Percentiles rank a stretch among this genome's conserved stretches.
phyloP scores from a whole-genome alignment of 1,140 invertebrate species.

The Bradynema listronoti region DNA sequence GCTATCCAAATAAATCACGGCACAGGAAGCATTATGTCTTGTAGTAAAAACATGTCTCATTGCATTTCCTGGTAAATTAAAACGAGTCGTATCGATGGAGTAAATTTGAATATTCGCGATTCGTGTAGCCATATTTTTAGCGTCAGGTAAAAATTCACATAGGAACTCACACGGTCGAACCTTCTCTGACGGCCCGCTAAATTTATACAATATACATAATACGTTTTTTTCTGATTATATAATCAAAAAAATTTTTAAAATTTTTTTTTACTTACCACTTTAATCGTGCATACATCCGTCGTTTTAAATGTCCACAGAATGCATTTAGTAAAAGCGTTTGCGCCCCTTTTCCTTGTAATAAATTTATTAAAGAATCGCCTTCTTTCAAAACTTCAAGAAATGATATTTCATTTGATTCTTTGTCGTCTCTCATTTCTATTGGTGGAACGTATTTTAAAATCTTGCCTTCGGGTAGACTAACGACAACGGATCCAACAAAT shows the following conservation, averaged over 20 bases:
- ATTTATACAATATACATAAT: no score
- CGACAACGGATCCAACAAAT: slow-evolving; percentile 12
- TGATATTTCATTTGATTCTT: background rate
- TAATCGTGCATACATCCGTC: slow-evolving; percentile 48
- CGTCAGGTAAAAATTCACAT: slow-evolving; percentile 23
- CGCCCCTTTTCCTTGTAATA: slow-evolving; percentile 42
- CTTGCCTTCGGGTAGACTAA: slow-evolving; percentile 6
- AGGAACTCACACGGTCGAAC: slow-evolving; percentile 33
- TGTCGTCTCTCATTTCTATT: background rate
- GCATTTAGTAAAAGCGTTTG: slow-evolving; percentile 45
- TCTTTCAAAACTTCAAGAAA: slow-evolving; percentile 9
- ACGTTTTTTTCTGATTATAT: slow-evolving; percentile 5
- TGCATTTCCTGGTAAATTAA: slow-evolving; percentile 14
- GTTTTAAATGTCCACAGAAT: slow-evolving; percentile 40
- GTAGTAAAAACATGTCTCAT: slow-evolving; percentile 32
- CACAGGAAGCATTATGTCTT: slow-evolving; percentile 41
- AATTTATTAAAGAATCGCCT: slow-evolving; percentile 23
- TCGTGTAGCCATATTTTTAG: slow-evolving; percentile 18
- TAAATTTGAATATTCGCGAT: slow-evolving; percentile 32
- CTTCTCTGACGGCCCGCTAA: background rate
- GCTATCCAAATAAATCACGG: slow-evolving; percentile 43
- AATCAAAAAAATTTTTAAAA: slow-evolving; percentile 4
- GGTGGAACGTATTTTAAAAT: background rate
- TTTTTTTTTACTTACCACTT: slow-evolving; percentile 37
- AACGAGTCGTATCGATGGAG: slow-evolving; percentile 22